Percentiles rank a stretch among this genome's conserved stretches.
Evolutionary conservation across 2,113 vertebrate species (phyloP).

Genomic region (Halcyon senegalensis): DNA sequence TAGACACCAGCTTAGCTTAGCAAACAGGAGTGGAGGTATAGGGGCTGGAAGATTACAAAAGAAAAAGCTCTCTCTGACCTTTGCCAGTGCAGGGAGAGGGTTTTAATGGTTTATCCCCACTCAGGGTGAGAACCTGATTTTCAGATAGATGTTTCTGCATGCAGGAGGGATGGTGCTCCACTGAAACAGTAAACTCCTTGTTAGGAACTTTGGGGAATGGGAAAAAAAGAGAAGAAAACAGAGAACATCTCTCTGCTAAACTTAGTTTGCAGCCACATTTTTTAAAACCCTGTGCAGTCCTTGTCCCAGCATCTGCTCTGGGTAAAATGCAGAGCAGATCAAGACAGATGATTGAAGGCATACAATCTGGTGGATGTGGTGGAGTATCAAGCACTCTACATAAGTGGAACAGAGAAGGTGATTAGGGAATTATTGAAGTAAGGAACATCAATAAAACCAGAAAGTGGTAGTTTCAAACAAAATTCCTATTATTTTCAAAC

Average conservation of each 20-base stretch:
- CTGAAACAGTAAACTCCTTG: neutral
- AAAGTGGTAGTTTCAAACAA: neutral
- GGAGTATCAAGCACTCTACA: fast-evolving
- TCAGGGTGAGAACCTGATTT: neutral
- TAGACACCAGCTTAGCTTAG: neutral
- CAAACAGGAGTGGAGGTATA: neutral
- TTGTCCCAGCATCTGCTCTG: neutral
- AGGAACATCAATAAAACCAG: neutral
- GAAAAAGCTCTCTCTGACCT: neutral
- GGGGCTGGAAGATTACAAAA: neutral
- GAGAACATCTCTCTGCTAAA: neutral
- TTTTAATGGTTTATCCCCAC: neutral
- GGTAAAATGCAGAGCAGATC: neutral
- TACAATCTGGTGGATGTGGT: neutral
- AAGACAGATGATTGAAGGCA: neutral
- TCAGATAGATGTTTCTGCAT: neutral
- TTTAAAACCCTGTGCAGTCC: neutral
- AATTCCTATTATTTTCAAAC: neutral
- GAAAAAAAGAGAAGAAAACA: neutral
- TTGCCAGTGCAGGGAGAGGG: neutral
- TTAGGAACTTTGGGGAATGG: neutral
- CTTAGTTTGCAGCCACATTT: neutral
- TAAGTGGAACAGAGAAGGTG: neutral
- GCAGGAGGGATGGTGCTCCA: neutral
- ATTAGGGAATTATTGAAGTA: neutral